Conservation (phyloP, 2,797 vertebrate species). For the Pagetopsis macropterus region DNA sequence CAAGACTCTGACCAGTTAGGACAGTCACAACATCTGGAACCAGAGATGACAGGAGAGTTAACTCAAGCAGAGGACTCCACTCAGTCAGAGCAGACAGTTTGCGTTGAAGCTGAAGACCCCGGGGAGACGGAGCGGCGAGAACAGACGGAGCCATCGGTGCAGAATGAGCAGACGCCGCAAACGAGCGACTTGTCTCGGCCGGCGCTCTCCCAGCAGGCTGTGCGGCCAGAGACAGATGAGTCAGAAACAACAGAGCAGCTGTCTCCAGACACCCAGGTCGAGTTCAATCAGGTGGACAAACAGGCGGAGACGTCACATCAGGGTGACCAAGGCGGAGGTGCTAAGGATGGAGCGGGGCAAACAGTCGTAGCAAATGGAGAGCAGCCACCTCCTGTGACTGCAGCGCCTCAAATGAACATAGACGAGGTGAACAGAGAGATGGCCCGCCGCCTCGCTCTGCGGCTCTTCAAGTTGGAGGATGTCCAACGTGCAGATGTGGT, state of each 20-base stretch:
- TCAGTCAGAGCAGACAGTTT: constrained; percentile 34
- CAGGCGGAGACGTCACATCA: constrained; percentile 13
- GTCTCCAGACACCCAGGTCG: constrained; percentile 38
- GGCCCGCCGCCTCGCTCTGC: constrained; percentile 81
- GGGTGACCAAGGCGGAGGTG: background rate
- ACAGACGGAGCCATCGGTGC: constrained; percentile 36
- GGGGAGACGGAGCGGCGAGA: constrained; percentile 25
- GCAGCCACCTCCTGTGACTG: constrained; percentile 28
- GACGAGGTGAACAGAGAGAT: constrained; percentile 73
- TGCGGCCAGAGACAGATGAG: constrained; percentile 46
- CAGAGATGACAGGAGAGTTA: constrained; percentile 25
- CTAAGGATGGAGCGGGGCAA: background rate
- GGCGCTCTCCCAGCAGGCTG: constrained; percentile 18
- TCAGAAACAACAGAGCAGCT: constrained; percentile 46
- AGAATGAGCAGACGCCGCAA: constrained; percentile 31
- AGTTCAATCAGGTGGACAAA: constrained; percentile 23
- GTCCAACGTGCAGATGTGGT: constrained; percentile 90
- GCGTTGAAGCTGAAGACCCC: constrained; percentile 28
- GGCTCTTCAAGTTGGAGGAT: constrained; percentile 86
- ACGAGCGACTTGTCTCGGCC: background rate
- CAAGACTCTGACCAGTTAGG: constrained; percentile 11
- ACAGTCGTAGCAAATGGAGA: constrained; percentile 49
- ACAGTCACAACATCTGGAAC: constrained; percentile 20
- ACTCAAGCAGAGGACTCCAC: constrained; percentile 21
- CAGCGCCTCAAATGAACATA: constrained; percentile 63